Conservation (phyloP, 30 jellyfish, hydroid and myxozoan genomes). For the Cassiopea andromeda region DNA sequence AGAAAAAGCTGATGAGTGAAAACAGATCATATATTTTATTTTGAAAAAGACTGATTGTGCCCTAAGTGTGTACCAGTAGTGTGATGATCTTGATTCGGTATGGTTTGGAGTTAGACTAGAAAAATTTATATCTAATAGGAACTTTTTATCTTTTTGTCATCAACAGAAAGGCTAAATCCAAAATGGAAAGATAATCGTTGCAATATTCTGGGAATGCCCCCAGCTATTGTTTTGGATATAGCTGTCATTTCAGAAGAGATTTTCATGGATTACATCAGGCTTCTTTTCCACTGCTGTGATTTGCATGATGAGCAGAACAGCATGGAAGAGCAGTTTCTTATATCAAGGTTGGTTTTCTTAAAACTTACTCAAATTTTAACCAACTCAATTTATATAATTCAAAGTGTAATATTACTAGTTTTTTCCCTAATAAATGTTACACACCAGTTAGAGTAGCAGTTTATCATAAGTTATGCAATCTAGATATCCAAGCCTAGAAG, state of each 20-base stretch:
- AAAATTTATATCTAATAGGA: background rate
- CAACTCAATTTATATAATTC: no score
- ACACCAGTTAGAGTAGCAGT: background rate
- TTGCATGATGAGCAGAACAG: background rate
- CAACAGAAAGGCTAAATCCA: background rate
- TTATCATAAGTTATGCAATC: background rate
- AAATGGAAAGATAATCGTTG: background rate
- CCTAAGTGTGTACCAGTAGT: no score
- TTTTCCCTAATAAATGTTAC: background rate
- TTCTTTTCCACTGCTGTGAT: constrained; percentile 1
- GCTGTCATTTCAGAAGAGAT: background rate
- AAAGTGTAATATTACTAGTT: background rate
- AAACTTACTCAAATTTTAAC: no score
- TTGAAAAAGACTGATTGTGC: no score
- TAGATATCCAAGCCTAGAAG: background rate
- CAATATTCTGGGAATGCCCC: background rate
- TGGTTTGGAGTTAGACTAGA: background rate
- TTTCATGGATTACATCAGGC: background rate
- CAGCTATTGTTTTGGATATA: background rate
- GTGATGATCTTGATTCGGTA: background rate
- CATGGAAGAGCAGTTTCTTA: background rate
- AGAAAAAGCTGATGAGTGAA: no score
- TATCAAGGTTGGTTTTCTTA: constrained; percentile 4
- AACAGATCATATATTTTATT: no score
- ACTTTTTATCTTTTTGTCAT: background rate